Conservation (phyloP, 2,888 invertebrate species). For the Sturmia bella region DNA sequence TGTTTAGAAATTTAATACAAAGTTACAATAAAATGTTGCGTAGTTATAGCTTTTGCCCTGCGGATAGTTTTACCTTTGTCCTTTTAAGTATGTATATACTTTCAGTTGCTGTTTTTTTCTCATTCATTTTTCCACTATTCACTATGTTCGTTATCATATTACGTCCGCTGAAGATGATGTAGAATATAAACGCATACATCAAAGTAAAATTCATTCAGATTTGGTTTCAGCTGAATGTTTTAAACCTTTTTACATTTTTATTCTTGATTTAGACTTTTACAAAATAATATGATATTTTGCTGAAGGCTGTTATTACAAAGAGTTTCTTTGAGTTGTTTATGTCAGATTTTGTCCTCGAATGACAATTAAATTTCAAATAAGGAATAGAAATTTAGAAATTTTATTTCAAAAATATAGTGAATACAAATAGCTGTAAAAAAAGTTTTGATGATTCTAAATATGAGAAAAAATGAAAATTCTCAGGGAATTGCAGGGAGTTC, state of each 20-base stretch:
- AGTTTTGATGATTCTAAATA: no score
- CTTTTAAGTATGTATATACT: conserved; percentile 41
- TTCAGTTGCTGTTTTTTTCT: conserved; percentile 19
- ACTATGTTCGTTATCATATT: conserved; percentile 51
- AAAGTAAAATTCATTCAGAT: conserved; percentile 56
- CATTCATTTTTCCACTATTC: conserved; percentile 20
- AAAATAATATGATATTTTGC: conserved; percentile 75
- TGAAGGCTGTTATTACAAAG: conserved; percentile 77
- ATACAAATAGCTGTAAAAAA: no score
- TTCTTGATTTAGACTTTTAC: conserved; percentile 5
- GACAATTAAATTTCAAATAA: neutral
- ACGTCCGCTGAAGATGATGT: conserved; percentile 46
- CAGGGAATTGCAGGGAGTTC: no score
- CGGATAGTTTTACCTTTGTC: conserved; percentile 51
- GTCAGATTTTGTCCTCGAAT: conserved; percentile 42
- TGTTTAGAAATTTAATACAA: conserved; percentile 38
- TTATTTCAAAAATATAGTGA: no score
- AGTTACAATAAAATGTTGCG: conserved; percentile 52
- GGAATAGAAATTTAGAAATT: no score
- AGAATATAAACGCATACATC: conserved; percentile 42
- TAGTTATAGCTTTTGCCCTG: conserved; percentile 58
- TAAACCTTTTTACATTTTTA: conserved; percentile 8
- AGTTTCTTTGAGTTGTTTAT: conserved; percentile 73
- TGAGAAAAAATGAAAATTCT: no score
- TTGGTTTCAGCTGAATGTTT: conserved; percentile 31